Conservation (phyloP, 2,888 invertebrate species). For the Pecten maximus region DNA sequence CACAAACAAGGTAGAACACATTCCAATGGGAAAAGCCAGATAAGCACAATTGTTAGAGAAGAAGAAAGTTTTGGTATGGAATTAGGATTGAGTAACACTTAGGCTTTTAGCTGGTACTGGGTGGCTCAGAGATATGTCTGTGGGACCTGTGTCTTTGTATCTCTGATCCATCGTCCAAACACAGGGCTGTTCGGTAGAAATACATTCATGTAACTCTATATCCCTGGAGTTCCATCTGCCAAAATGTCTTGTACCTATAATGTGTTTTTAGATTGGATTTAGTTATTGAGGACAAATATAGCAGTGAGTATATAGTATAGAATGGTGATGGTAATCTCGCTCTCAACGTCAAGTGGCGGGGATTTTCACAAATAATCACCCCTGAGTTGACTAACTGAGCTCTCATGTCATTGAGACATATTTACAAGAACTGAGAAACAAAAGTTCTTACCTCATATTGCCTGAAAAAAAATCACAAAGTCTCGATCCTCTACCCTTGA, state of each 20-base stretch:
- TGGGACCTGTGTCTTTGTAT: not conserved
- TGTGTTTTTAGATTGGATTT: slow-evolving; percentile 29
- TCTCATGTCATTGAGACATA: not conserved
- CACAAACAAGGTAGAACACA: not conserved
- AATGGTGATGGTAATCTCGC: not conserved
- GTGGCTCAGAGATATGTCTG: not conserved
- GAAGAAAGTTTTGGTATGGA: slow-evolving; percentile 9
- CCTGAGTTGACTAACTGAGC: not conserved
- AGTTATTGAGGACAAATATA: not conserved
- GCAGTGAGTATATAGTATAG: not conserved
- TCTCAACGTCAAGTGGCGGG: not conserved
- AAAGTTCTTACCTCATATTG: not conserved
- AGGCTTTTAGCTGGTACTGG: slow-evolving; percentile 18
- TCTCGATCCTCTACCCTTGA: not conserved
- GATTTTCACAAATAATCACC: slow-evolving; percentile 29
- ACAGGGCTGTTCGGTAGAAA: not conserved
- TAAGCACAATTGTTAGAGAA: not conserved
- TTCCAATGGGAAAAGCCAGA: not conserved
- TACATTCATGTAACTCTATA: not conserved
- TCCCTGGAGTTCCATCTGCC: not conserved
- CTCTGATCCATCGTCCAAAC: not conserved
- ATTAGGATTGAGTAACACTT: slow-evolving; percentile 23
- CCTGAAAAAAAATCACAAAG: not conserved
- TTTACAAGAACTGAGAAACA: not conserved
- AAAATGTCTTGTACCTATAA: slow-evolving; percentile 10